These are phyloP conservation scores for Euura saliciscinereae DNA, from an alignment of 1,140 invertebrate species.

Conservation along the genomic window DNA sequence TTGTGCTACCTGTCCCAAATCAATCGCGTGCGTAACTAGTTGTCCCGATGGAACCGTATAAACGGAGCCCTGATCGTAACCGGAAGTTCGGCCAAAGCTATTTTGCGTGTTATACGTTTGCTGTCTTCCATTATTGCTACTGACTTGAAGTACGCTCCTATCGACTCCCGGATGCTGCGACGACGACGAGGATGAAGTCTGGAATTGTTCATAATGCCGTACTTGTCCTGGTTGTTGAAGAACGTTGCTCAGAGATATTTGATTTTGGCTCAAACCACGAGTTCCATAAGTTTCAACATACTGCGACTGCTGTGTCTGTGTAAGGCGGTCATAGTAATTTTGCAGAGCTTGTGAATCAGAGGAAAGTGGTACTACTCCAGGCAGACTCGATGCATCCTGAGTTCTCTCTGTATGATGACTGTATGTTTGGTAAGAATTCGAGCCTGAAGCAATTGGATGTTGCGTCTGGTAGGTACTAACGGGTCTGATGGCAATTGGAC, in stretches of 20 bases:
- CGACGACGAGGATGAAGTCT: constrained; percentile 28
- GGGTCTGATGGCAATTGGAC: too few species aligned
- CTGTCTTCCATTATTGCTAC: background rate
- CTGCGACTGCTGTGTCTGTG: background rate
- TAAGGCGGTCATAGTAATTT: background rate
- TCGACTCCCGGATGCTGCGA: constrained; percentile 21
- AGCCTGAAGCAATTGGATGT: constrained; percentile 1
- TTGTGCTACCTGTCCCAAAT: constrained; percentile 16
- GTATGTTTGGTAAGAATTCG: constrained; percentile 11
- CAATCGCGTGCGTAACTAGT: constrained; percentile 18
- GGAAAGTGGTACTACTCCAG: background rate
- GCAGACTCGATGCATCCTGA: too few species aligned
- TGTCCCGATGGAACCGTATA: constrained; percentile 18
- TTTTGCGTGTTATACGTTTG: constrained; percentile 10
- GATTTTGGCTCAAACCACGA: background rate
- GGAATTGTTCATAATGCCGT: constrained; percentile 31
- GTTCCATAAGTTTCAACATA: background rate
- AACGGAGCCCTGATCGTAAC: constrained; percentile 7
- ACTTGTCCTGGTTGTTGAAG: constrained; percentile 9
- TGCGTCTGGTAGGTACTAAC: background rate
- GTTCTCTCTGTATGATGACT: too few species aligned
- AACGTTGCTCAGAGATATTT: background rate
- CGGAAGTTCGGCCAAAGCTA: constrained; percentile 6
- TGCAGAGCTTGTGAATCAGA: background rate
- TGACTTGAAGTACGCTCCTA: background rate